These are phyloP conservation scores for Notarius quadriscutis DNA, from an alignment of 2,113 vertebrate genomes.

Conservation along the genomic window DNA sequence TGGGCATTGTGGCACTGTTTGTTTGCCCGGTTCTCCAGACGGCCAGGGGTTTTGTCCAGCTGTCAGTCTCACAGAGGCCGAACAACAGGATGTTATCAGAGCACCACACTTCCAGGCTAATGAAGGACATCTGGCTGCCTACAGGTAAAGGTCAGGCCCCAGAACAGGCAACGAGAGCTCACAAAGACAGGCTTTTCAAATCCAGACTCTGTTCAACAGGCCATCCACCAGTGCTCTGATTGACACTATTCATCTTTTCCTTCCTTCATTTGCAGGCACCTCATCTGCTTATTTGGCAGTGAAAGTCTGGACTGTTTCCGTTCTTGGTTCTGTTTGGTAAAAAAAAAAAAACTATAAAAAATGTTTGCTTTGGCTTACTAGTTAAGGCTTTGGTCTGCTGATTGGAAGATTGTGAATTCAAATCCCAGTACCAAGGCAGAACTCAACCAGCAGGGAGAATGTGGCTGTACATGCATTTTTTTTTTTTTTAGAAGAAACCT, in stretches of 20 bases:
- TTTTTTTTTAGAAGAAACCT: too few species aligned
- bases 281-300: background rate
- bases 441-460: too few species aligned
- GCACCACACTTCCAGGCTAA: slow-evolving; percentile 39
- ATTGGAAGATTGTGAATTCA: background rate
- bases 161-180: slow-evolving; percentile 29
- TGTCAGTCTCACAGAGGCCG: slow-evolving; percentile 44
- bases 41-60: slow-evolving; percentile 53
- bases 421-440: background rate
- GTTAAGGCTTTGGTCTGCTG: background rate
- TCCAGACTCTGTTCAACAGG: slow-evolving; percentile 12
- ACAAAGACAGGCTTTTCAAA: slow-evolving; percentile 27
- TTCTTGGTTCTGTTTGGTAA: background rate
- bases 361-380: too few species aligned
- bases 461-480: too few species aligned
- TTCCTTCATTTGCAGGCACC: background rate
- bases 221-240: slow-evolving; percentile 27
- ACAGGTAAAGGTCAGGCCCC: slow-evolving; percentile 55
- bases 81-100: slow-evolving; percentile 48
- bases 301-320: background rate
- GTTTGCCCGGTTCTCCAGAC: slow-evolving; percentile 48
- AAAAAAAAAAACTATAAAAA: too few species aligned
- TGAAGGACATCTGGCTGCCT: slow-evolving; percentile 44
- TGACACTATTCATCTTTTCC: slow-evolving; percentile 43
- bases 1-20: slow-evolving; percentile 37